Base-by-base conservation (phyloP, 1,140 invertebrate genomes). In the Himalopsyche phryganea region DNA sequence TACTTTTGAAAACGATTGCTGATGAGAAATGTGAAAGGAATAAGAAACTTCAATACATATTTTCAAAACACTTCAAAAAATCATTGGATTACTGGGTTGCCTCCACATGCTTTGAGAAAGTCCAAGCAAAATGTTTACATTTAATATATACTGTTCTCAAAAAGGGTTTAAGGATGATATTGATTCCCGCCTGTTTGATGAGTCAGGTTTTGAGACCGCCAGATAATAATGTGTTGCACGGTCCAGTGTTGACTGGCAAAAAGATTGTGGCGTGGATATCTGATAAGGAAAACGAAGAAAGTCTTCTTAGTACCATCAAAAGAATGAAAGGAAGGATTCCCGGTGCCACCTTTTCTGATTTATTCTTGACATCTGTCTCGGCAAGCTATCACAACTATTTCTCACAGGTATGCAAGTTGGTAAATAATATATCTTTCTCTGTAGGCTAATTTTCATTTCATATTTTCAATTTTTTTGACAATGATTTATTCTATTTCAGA, bases 1-100 rank as follows among this genome's bases (percentile, higher is more conserved):
- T 82, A 45, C 65, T 81, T 7, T 67, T 77, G 55, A 70, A 77
- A 58, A 66, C 69, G 1, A 68, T 81, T 28, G 71, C 71, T 7
- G 74, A 79, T 58, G 55, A 66, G 28, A 50, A 44, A 28, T 49
- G 58, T 10, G 63, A 61, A 50, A 45, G 19, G 23, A 28, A 28
- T 28, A 28, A 28, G 9, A 28, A 28, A 28, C 23, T 28, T 5
- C 23, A 28, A 9, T 14, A 14, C 19, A 35, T 10, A 38, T 47
- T 28, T 28, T 28, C 23, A 9, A 28, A 28, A 28, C 23, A 28
- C 23, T 28, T 28, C 23, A 28, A 28, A 9, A 28, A 28, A 9
- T 28, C 23, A 5, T 28, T 28, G 9, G 23, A 28, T 28, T 28
- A 28, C 9, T 28, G 23, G 23, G 23, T 28, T 5, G 23, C 23